Conservation (phyloP, 2,888 invertebrate species). For the Galerucella pusilla region DNA sequence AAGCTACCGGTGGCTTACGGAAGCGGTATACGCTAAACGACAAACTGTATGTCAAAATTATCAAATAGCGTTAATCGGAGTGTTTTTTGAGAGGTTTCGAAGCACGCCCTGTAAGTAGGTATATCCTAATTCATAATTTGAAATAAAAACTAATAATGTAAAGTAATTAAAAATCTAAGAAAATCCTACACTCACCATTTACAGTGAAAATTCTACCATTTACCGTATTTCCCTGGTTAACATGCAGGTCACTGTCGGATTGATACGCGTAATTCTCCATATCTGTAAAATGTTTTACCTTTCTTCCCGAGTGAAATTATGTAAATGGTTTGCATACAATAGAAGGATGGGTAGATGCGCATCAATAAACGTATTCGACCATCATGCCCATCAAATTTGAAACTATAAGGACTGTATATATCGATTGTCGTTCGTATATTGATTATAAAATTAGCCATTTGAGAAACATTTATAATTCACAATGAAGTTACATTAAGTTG, state of each 20-base stretch:
- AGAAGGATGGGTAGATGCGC: neutral
- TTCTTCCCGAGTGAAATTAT: neutral
- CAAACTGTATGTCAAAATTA: too few relatives aligned
- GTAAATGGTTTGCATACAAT: neutral
- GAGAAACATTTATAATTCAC: slow-evolving; percentile 1
- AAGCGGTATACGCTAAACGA: too few relatives aligned
- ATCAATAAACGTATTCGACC: neutral
- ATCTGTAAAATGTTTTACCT: neutral
- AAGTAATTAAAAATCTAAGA: neutral
- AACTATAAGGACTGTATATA: neutral
- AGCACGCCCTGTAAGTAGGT: too few relatives aligned
- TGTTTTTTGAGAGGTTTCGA: too few relatives aligned
- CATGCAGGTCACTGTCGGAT: slow-evolving; percentile 41
- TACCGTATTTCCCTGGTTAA: neutral
- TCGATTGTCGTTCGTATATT: slow-evolving; percentile 23
- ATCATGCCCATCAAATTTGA: neutral
- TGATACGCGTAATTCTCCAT: slow-evolving; percentile 55
- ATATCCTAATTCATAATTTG: too few relatives aligned
- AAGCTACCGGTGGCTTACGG: too few relatives aligned
- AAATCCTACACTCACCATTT: slow-evolving; percentile 1
- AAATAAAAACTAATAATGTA: neutral
- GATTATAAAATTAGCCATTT: slow-evolving; percentile 6
- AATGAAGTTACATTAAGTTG: neutral
- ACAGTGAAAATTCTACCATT: slow-evolving; percentile 8
- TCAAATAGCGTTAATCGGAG: too few relatives aligned